phyloP scores from a whole-genome alignment of 2,888 invertebrate species.

The Pardosa pseudoannulata region DNA sequence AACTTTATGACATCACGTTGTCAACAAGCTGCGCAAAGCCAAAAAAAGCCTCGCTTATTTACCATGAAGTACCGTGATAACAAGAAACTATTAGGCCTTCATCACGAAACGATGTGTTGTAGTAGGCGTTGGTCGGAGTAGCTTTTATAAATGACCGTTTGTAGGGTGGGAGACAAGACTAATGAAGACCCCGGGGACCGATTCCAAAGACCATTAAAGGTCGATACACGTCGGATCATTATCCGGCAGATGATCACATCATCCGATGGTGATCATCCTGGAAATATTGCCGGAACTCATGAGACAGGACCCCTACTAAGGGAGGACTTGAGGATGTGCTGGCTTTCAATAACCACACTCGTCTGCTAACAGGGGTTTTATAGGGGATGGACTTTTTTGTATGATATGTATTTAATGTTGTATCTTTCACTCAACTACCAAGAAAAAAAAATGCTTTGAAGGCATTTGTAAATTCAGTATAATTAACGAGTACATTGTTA shows the following conservation, averaged over 20 bases:
- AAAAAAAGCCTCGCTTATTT: not conserved
- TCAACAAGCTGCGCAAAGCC: not conserved
- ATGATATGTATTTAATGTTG: no score
- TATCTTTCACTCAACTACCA: no score
- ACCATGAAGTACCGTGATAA: not conserved
- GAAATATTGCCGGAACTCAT: not conserved
- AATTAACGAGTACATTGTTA: no score
- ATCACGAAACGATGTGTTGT: not conserved
- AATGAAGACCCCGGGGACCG: conserved; percentile 66
- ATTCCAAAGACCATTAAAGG: conserved; percentile 33
- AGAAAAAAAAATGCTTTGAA: no score
- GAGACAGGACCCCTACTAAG: no score
- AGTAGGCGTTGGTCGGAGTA: conserved; percentile 54
- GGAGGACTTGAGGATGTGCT: no score
- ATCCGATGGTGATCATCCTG: conserved; percentile 8
- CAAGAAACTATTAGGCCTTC: not conserved
- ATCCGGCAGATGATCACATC: conserved; percentile 33
- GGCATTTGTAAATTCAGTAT: no score
- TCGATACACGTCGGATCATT: conserved; percentile 13
- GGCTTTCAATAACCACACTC: no score
- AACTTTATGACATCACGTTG: no score
- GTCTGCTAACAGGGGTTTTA: no score
- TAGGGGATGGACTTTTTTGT: no score
- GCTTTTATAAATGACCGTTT: conserved; percentile 56
- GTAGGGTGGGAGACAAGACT: conserved; percentile 28